Percentiles rank a stretch among this genome's conserved stretches.
Evolutionary conservation across 1,140 invertebrate species (phyloP).

Genomic region (Matsumurasca onukii): DNA sequence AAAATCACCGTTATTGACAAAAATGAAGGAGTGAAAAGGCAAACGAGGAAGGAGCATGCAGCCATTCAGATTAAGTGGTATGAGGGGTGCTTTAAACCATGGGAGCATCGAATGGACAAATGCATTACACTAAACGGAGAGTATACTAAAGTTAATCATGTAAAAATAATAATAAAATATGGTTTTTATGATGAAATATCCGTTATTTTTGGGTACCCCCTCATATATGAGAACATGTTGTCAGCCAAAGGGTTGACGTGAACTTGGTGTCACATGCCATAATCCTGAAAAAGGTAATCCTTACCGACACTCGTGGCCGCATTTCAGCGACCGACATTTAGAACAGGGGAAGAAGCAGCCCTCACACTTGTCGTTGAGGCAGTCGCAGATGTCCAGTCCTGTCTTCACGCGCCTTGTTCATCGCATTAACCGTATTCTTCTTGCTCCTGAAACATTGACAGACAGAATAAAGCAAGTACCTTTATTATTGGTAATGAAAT

Average conservation of each 20-base stretch:
- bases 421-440: conserved; percentile 35
- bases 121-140: not conserved
- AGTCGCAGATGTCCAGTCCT: conserved; percentile 55
- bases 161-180: not conserved
- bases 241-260: not conserved
- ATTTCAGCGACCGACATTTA: conserved; percentile 55
- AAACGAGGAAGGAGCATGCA: no score
- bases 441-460: not conserved
- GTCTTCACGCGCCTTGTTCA: conserved; percentile 47
- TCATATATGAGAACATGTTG: not conserved
- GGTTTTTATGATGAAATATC: no score
- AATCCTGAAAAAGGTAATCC: not conserved
- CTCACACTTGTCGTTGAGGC: conserved; percentile 50
- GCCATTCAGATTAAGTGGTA: no score
- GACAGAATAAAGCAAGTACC: no score
- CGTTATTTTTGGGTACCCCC: no score
- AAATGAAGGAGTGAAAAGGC: no score
- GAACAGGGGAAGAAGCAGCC: conserved; percentile 58
- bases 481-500: no score
- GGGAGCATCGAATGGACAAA: not conserved
- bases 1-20: no score
- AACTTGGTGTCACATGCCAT: not conserved
- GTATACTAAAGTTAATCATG: not conserved
- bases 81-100: no score
- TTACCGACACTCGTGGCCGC: conserved; percentile 54